Conservation (phyloP, 2,797 vertebrate genomes). For the Cossypha niveicapilla region DNA sequence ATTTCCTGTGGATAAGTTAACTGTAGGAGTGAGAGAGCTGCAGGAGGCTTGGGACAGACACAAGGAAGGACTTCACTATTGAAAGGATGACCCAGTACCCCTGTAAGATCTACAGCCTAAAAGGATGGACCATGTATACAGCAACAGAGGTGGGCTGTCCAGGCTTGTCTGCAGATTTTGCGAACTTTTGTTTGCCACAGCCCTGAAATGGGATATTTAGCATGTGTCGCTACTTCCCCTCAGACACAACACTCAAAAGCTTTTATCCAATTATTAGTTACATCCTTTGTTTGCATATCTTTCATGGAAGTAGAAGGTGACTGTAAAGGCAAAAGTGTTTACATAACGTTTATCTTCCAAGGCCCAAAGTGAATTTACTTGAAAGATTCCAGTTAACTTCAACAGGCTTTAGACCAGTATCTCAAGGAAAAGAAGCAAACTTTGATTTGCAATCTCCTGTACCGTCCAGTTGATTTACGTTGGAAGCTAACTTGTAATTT, state of each 20-base stretch:
- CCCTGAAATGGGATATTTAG: neutral
- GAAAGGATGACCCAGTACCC: neutral
- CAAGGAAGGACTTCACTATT: neutral
- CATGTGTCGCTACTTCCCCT: fast-evolving
- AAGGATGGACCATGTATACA: fast-evolving
- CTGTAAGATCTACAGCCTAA: neutral
- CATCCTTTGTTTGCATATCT: neutral
- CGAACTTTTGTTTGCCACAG: neutral
- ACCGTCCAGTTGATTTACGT: neutral
- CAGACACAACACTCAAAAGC: neutral
- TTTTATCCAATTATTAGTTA: neutral
- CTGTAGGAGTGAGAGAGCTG: neutral
- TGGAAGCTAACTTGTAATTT: constrained; percentile 30
- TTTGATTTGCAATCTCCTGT: neutral
- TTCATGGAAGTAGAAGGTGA: neutral
- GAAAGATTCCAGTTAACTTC: neutral
- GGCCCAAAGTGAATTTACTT: neutral
- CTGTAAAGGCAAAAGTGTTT: neutral
- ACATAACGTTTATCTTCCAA: neutral
- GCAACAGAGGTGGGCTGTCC: neutral
- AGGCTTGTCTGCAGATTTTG: neutral
- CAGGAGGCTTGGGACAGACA: neutral
- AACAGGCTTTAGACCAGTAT: neutral
- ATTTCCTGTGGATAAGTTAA: neutral
- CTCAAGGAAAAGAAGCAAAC: constrained; percentile 4